Percentiles rank a stretch among this genome's conserved stretches.
Evolutionary conservation across 2,888 invertebrate genomes (phyloP).

Genomic region (Sarcophaga variegata): DNA sequence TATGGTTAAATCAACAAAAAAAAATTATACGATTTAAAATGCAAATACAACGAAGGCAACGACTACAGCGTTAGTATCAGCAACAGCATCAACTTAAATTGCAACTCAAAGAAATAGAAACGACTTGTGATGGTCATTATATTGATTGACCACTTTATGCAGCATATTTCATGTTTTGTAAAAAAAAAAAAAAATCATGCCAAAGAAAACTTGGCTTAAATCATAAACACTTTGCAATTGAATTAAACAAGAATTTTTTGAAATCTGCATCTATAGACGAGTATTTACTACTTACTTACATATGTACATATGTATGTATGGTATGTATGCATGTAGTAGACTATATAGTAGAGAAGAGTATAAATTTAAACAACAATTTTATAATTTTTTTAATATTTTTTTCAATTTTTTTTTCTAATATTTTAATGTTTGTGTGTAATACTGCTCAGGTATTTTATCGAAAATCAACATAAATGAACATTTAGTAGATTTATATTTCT

Average conservation of each 20-base stretch:
- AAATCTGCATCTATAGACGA: neutral
- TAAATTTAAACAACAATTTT: no score
- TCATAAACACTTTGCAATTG: constrained; percentile 38
- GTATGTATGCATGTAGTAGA: neutral
- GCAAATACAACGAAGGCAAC: constrained; percentile 14
- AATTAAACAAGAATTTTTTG: constrained; percentile 45
- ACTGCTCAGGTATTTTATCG: constrained; percentile 66
- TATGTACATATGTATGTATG: neutral
- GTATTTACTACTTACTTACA: no score
- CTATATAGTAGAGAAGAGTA: no score
- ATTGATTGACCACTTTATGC: constrained; percentile 66
- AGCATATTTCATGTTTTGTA: constrained; percentile 10
- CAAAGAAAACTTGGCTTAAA: constrained; percentile 43
- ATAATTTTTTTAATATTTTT: constrained; percentile 18
- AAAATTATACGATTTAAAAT: constrained; percentile 44
- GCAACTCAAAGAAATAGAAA: constrained; percentile 18
- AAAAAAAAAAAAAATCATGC: neutral
- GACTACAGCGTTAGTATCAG: neutral
- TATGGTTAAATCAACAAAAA: constrained; percentile 6
- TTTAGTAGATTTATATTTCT: constrained; percentile 19
- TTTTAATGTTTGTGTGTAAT: constrained; percentile 56
- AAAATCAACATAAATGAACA: constrained; percentile 56
- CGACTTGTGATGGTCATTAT: constrained; percentile 55
- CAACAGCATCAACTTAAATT: neutral
- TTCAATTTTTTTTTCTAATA: constrained; percentile 38